Evolutionary conservation across 2,113 vertebrate genomes (phyloP).

Genomic region (Calidris pygmaea): DNA sequence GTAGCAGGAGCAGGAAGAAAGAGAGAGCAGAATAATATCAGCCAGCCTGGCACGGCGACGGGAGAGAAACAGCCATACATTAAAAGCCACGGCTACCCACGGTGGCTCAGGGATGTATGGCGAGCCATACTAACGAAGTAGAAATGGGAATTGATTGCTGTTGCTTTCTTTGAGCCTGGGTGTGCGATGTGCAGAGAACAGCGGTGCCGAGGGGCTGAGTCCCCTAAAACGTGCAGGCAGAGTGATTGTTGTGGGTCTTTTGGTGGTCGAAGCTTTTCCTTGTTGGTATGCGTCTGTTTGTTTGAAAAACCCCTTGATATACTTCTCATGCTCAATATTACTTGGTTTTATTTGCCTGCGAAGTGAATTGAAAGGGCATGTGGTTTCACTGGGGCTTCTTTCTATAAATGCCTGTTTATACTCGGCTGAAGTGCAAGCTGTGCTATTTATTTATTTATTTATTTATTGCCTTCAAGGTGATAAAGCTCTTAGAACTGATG

Average conservation of each 20-base stretch:
- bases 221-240: rapidly evolving
- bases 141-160: neutral
- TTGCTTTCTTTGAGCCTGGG: neutral
- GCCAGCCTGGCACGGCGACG: neutral
- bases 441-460: slow-evolving; percentile 39
- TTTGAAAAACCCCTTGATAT: slow-evolving; percentile 19
- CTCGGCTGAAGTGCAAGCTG: neutral
- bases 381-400: slow-evolving; percentile 30
- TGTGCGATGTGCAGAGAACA: neutral
- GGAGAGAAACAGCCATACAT: neutral
- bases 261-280: neutral
- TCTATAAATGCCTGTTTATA: slow-evolving; percentile 37
- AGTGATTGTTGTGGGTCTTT: rapidly evolving
- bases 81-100: neutral
- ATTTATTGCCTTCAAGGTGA: slow-evolving; percentile 1
- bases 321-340: neutral
- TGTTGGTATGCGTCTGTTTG: neutral
- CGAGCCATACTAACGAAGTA: neutral
- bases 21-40: neutral
- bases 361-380: slow-evolving; percentile 42
- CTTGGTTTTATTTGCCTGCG: slow-evolving; percentile 23
- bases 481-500: neutral
- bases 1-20: neutral
- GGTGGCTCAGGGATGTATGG: neutral
- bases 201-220: neutral